Evolutionary conservation across 2,113 vertebrate species (phyloP), one percentile per base, ranked within the genome.

Genomic region (Odobenus rosmarus): DNA sequence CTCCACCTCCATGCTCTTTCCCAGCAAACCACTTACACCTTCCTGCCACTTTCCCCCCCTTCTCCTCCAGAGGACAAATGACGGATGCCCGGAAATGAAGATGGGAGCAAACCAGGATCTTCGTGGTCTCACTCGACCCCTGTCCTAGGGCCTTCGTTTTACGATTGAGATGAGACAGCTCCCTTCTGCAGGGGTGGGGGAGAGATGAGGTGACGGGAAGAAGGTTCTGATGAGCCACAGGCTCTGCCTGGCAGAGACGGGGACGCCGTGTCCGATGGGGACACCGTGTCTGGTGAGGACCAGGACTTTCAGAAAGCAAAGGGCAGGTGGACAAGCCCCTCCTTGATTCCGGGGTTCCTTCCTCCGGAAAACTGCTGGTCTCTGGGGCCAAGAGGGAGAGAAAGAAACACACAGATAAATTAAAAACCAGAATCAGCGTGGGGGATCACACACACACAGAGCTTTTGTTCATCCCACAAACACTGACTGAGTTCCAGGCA

Each of bases 21-120:
- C 88, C 82, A 94, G 87, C 74, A 94, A 39, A 91, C 81, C 88
- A 57, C 91, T 87, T 39, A 33, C 81, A 91, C 74, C 46, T 46
- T 23, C 87, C 7, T 67, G 92, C 57, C 64, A 74, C 36, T 64
- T 85, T 24, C n/a, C 80, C 5, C 62, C 24, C 46, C 36, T 21
- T 33, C 72, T 18, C 24, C 24, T 23, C 49, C 31, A 5, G 57
- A 28, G 10, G 64, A 31, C 53, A 31, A 26, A 12, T 13, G 15
- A 61, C 16, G 39, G 53, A 9, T 5, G 51, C 28, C 74, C 26
- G 7, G 74, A 77, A 77, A 49, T 10, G 42, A 31, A 49, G 26
- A 9, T 10, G 74, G 42, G 42, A 49, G 42, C 42, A 12, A 74
- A 0, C 21, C 3, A 18, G 31, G 15, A 39, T 3, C 33, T 31